phyloP scores from a whole-genome alignment of 2,888 invertebrate species.

The Orthonevra nobilis region DNA sequence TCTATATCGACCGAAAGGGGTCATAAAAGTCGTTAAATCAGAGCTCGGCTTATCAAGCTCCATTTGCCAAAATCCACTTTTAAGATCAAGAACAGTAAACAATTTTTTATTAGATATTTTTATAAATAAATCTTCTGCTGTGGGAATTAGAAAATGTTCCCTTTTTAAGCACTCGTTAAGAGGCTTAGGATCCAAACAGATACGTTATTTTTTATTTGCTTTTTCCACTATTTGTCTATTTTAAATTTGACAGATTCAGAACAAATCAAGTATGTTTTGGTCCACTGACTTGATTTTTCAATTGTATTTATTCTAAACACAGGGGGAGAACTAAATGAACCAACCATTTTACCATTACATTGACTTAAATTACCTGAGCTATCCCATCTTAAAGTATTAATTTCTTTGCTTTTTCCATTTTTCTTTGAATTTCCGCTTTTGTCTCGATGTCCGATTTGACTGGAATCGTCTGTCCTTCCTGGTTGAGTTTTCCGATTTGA shows the following conservation, averaged over 20 bases:
- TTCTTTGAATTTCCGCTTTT: too few species aligned
- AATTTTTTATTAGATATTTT: conserved; percentile 22
- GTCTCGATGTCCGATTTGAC: too few species aligned
- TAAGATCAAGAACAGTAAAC: background rate
- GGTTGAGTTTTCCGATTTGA: too few species aligned
- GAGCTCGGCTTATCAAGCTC: conserved; percentile 63
- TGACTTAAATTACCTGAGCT: too few species aligned
- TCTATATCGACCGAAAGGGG: conserved; percentile 63
- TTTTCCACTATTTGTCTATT: conserved; percentile 71
- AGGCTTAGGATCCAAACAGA: conserved; percentile 71
- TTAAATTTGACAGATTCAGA: conserved; percentile 53
- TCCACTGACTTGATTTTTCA: too few species aligned
- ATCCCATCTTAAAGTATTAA: too few species aligned
- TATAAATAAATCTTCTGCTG: conserved; percentile 70
- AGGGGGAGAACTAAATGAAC: too few species aligned
- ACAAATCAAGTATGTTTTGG: too few species aligned
- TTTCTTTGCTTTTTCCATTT: too few species aligned
- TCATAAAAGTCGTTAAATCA: conserved; percentile 69
- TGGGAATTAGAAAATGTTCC: conserved; percentile 72
- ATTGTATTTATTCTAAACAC: too few species aligned
- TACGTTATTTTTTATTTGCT: conserved; percentile 59
- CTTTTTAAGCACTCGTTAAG: conserved; percentile 71
- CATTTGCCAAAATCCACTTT: conserved; percentile 58
- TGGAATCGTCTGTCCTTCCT: too few species aligned
- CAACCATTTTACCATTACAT: too few species aligned